These are phyloP conservation scores for Bombus superbus DNA, from an alignment of 1,140 invertebrate genomes.

Conservation along the genomic window DNA sequence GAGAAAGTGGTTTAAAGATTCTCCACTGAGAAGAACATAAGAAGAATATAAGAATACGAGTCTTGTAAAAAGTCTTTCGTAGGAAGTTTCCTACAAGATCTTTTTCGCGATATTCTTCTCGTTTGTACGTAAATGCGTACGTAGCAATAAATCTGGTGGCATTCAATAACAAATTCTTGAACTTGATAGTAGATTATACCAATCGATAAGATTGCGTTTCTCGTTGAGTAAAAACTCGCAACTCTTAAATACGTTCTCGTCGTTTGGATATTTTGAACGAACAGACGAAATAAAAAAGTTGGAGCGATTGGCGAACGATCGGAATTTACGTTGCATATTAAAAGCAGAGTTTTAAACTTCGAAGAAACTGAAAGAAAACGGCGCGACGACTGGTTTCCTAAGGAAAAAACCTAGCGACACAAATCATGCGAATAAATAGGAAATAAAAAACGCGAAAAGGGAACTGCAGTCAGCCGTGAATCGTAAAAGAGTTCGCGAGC, in stretches of 20 bases:
- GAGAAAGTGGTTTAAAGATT: neutral
- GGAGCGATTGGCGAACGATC: neutral
- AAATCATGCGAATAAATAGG: conserved; percentile 14
- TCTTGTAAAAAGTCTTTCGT: too few species aligned
- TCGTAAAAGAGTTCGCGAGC: conserved; percentile 5
- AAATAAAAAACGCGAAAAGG: neutral
- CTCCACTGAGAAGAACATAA: too few species aligned
- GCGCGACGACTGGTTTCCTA: neutral
- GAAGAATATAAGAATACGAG: too few species aligned
- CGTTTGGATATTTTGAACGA: neutral
- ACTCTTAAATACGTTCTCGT: too few species aligned
- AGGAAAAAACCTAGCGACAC: neutral
- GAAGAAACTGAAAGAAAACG: neutral
- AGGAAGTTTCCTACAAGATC: too few species aligned
- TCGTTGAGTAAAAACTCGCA: too few species aligned
- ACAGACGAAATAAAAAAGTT: neutral
- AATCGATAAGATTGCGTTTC: too few species aligned
- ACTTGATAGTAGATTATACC: too few species aligned
- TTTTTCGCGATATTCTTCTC: neutral
- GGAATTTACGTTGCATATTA: neutral
- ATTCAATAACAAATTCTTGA: too few species aligned
- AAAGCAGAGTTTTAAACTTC: neutral
- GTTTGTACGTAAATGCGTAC: neutral
- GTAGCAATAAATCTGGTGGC: neutral
- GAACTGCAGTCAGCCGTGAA: neutral